Percentiles rank a stretch among this genome's conserved stretches.
phyloP scores from a whole-genome alignment of 2,888 invertebrate genomes.

The Drosophila recens region DNA sequence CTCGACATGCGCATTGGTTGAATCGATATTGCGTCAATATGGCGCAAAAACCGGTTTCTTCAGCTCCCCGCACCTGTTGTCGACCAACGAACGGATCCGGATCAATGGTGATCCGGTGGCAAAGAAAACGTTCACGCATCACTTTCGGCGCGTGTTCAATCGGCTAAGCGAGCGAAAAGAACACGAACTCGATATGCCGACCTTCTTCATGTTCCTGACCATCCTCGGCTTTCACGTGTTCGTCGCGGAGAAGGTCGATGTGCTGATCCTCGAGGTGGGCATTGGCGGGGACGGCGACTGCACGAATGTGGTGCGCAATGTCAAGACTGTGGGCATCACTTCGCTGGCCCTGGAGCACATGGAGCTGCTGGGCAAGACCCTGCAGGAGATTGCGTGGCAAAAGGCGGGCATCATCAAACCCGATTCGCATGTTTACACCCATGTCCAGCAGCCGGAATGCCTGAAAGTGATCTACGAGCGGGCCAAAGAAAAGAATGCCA shows the following conservation, averaged over 20 bases:
- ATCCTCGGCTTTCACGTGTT: constrained; percentile 96
- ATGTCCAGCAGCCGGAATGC: constrained; percentile 88
- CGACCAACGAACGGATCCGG: constrained; percentile 95
- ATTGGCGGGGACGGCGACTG: constrained; percentile 98
- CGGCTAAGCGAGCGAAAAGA: constrained; percentile 87
- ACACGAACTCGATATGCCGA: constrained; percentile 91
- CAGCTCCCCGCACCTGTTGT: constrained; percentile 97
- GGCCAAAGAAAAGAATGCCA: constrained; percentile 89
- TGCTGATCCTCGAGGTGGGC: constrained; percentile 97
- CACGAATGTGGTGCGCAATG: constrained; percentile 95
- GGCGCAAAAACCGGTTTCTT: constrained; percentile 97
- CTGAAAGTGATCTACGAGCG: constrained; percentile 88
- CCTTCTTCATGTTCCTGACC: constrained; percentile 97
- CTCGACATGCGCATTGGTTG: constrained; percentile 96
- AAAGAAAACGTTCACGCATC: constrained; percentile 89
- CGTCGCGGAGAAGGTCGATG: constrained; percentile 93
- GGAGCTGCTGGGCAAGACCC: constrained; percentile 90
- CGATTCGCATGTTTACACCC: constrained; percentile 90
- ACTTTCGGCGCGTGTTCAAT: constrained; percentile 94
- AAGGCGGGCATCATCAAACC: constrained; percentile 98
- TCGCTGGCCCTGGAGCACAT: constrained; percentile 97
- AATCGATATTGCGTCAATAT: constrained; percentile 93
- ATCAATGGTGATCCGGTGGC: constrained; percentile 93
- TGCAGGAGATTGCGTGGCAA: constrained; percentile 96
- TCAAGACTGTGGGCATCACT: constrained; percentile 95